These are phyloP conservation scores for Macropodus opercularis DNA, from an alignment of 2,797 vertebrate species.

Conservation along the genomic window DNA sequence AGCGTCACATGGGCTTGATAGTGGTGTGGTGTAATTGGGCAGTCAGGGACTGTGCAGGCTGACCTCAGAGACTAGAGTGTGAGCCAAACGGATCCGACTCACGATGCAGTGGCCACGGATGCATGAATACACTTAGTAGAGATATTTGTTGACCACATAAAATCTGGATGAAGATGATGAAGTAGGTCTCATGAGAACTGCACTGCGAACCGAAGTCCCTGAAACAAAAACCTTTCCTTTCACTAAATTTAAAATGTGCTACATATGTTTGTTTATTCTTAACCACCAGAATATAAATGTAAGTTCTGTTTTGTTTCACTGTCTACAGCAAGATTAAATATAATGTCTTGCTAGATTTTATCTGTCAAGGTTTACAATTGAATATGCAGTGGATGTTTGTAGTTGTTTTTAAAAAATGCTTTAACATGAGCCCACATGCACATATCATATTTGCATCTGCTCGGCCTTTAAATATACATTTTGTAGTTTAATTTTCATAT, in stretches of 20 bases:
- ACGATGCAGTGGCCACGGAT: constrained; percentile 47
- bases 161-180: constrained; percentile 35
- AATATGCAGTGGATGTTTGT: too few species aligned
- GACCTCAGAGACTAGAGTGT: constrained; percentile 68
- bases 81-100: constrained; percentile 63
- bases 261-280: background rate
- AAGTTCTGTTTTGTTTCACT: background rate
- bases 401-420: too few species aligned
- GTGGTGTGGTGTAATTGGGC: constrained; percentile 56
- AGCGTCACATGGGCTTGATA: constrained; percentile 61
- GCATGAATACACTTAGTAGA: constrained; percentile 41
- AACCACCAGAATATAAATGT: background rate
- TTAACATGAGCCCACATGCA: constrained; percentile 24
- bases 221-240: background rate
- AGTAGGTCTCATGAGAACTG: constrained; percentile 30
- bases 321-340: constrained; percentile 10
- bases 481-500: background rate
- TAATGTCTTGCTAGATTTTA: constrained; percentile 8
- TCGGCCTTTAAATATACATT: constrained; percentile 4
- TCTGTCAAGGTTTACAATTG: constrained; percentile 15
- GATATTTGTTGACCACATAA: constrained; percentile 51
- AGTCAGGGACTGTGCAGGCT: constrained; percentile 47
- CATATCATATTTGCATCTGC: constrained; percentile 11
- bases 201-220: too few species aligned
- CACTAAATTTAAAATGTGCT: constrained; percentile 1